Evolutionary conservation across 2,113 vertebrate species (phyloP), one percentile per base, ranked within the genome.

Genomic region (Podarcis muralis): DNA sequence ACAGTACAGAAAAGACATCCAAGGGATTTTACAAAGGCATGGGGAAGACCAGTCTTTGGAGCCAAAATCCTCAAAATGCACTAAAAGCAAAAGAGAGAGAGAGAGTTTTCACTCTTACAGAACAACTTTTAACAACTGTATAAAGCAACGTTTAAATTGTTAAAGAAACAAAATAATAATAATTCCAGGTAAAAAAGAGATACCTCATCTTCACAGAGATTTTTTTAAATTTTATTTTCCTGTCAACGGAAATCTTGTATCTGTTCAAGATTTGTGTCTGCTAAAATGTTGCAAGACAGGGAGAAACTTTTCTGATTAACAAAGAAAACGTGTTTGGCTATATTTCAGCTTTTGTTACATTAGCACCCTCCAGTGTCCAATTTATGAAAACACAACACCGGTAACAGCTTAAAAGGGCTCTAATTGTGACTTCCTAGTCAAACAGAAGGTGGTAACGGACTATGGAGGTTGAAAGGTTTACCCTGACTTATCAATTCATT

Each of bases 311-410:
- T 87, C 83, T 79, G 77, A 79, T 83, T 89, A 88, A 93, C 90
- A 94, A 40, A 83, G 59, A 66, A 43, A 94, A 91, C 18, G 86
- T 79, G 1, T 85, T 16, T 30, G 12, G 90, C 88, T 74, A 27
- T 22, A 88, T 84, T 89, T 88, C 88, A 40, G 87, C 94, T 95
- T 88, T 57, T 88, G 91, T 94, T 93, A 90, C 93, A 89, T 94
- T 92, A 96, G 96, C 95, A 92, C 97, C 96, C 96, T 96, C 97
- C 93, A 96, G 97, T 89, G 97, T 92, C 92, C 93, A 69, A 11
- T 3, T 35, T 23, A 3, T 5, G 91, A 94, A 96, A 96, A 69
- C 93, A 93, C 91, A 92, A 3, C 92, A 91, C 5, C 57, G 69
- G 48, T 37, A 18, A 9, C 32, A 30, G 27, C 53, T 6, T 8